Evolutionary conservation across 2,113 vertebrate species (phyloP).

Genomic region (Herpailurus yagouaroundi): DNA sequence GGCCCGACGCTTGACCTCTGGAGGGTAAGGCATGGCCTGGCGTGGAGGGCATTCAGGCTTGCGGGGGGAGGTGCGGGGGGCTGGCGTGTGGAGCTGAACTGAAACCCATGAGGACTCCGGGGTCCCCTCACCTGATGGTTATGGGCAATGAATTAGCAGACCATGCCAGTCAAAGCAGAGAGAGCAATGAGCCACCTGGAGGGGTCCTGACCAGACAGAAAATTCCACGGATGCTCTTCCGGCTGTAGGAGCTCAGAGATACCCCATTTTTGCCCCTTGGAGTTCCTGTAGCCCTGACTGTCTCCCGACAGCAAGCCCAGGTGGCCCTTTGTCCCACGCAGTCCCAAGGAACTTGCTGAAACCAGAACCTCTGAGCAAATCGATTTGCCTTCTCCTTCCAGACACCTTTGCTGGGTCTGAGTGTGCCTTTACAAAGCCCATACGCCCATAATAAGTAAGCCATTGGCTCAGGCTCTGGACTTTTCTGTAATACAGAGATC

Average conservation of each 20-base stretch:
- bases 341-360: background rate
- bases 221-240: background rate
- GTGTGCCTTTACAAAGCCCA: background rate
- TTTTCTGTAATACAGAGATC: background rate
- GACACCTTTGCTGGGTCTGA: background rate
- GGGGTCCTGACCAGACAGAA: background rate
- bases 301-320: background rate
- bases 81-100: background rate
- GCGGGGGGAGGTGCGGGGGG: background rate
- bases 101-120: background rate
- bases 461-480: background rate
- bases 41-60: background rate
- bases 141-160: background rate
- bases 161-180: background rate
- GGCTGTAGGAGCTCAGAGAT: background rate
- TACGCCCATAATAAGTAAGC: background rate
- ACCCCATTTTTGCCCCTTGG: background rate
- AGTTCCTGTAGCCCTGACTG: background rate
- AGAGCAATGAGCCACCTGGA: accelerated
- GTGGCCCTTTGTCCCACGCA: accelerated
- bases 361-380: background rate
- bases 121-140: background rate
- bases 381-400: background rate
- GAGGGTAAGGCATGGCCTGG: background rate
- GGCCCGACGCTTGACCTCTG: too few relatives aligned